Base-by-base conservation (phyloP, 23 tunicate species). In the Trididemnum clinides region DNA sequence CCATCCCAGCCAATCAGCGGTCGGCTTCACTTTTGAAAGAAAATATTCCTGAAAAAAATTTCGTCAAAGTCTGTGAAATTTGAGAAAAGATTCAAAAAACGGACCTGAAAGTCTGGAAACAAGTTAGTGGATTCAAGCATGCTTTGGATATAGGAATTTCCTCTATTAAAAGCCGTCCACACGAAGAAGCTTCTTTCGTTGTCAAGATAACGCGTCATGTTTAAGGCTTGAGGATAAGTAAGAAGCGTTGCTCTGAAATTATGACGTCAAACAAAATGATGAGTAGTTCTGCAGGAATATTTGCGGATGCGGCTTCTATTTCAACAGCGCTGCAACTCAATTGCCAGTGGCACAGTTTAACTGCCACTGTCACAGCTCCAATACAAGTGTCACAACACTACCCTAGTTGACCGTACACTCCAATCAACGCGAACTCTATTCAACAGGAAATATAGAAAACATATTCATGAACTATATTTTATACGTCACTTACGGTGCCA, bases 91-190 rank as follows among this genome's bases (percentile, higher is more conserved):
- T n/a, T n/a, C 26, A 62, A 62, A 62, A 20, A 62, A 62, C 26
- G 31, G n/a, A 87, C 91, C 58, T 80, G 37, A 34, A 80, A 87
- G 57, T 65, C 81, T 5, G 80, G 30, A 39, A 82, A 86, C 58
- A 57, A 44, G 26, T 29, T 51, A 0, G 91, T 70, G 50, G 65
- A 82, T 64, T 78, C 75, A 44, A 97, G 78, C 95, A 89, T 90
- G 19, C 36, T 64, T 19, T 86, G 69, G 57, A 97, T 97, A 83
- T 97, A 97, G 51, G 95, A 92, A 63, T 95, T 97, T 54, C 99
- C 93, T 20, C 85, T 28, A 0, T 85, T 50, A 51, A 92, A 97
- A 0, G 93, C 78, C 37, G 78, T 86, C 99, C 99, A 97, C 10
- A 85, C 97, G 44, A 77, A 89, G 50, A 83, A 97, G 38, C 91